Percentiles rank a stretch among this genome's conserved stretches.
phyloP scores from a whole-genome alignment of 2,888 invertebrate genomes.

The Sturmia bella region DNA sequence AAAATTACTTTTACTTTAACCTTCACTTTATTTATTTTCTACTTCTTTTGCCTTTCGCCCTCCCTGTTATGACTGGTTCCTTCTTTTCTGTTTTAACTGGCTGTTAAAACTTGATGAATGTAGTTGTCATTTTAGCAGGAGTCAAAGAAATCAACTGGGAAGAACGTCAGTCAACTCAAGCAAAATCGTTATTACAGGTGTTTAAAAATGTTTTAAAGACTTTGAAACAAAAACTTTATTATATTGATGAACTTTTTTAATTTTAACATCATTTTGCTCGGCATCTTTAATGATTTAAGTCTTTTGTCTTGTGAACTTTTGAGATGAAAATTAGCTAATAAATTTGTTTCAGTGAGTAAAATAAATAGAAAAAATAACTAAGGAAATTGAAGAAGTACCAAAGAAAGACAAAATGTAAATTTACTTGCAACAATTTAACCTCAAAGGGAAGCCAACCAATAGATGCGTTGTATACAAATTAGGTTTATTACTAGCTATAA shows the following conservation, averaged over 20 bases:
- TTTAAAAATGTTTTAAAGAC: slow-evolving; percentile 43
- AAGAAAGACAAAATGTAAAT: too few species aligned
- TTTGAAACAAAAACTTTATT: slow-evolving; percentile 30
- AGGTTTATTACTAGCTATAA: too few species aligned
- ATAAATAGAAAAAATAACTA: too few species aligned
- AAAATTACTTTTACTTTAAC: slow-evolving; percentile 56
- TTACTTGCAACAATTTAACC: too few species aligned
- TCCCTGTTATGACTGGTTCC: slow-evolving; percentile 1
- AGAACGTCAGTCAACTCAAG: neutral
- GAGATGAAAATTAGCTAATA: slow-evolving; percentile 8
- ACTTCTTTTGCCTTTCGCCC: neutral
- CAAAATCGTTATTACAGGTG: slow-evolving; percentile 65
- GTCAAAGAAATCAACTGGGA: neutral
- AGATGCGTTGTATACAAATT: too few species aligned
- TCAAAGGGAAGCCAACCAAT: too few species aligned
- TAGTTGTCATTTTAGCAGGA: slow-evolving; percentile 54
- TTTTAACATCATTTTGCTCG: slow-evolving; percentile 1
- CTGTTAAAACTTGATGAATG: slow-evolving; percentile 55
- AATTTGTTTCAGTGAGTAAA: slow-evolving; percentile 12
- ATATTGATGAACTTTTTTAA: slow-evolving; percentile 37
- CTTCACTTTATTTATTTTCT: slow-evolving; percentile 29
- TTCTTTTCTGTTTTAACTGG: neutral
- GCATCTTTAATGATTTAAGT: neutral
- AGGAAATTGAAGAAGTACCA: too few species aligned
- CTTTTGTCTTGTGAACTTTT: neutral